Percentiles rank a stretch among this genome's conserved stretches.
Evolutionary conservation across 2,888 invertebrate species (phyloP).

Genomic region (Mantis religiosa): DNA sequence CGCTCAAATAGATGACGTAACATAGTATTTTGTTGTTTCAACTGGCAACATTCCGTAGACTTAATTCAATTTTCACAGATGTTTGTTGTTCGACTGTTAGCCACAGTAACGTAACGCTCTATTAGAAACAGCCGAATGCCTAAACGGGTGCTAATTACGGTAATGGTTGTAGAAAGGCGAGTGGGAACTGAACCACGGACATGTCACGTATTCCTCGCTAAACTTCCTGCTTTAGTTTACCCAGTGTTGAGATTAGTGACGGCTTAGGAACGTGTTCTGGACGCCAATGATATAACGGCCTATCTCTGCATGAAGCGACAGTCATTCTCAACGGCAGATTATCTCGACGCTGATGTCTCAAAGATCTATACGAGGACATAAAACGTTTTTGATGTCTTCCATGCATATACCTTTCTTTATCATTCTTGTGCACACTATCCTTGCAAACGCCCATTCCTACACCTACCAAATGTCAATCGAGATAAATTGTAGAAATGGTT

Average conservation of each 20-base stretch:
- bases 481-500: too few relatives aligned
- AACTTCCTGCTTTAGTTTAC: background rate
- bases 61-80: background rate
- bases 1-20: too few relatives aligned
- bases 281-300: background rate
- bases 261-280: background rate
- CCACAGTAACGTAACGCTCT: background rate
- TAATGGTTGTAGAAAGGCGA: background rate
- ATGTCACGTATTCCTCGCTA: background rate
- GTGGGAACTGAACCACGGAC: background rate
- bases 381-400: too few relatives aligned
- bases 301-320: background rate
- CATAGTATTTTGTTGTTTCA: too few relatives aligned
- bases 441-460: too few relatives aligned
- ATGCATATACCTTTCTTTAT: too few relatives aligned
- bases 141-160: background rate
- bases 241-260: background rate
- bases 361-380: too few relatives aligned
- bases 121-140: background rate
- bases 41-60: background rate
- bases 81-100: background rate
- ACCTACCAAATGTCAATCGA: too few relatives aligned
- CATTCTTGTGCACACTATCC: too few relatives aligned
- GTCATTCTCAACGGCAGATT: too few relatives aligned
- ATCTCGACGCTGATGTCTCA: too few relatives aligned